A percentile compares a stretch with the other conserved stretches of the same genome.
phyloP scores from a whole-genome alignment of 1,140 invertebrate genomes.

The Drosophila ananassae region DNA sequence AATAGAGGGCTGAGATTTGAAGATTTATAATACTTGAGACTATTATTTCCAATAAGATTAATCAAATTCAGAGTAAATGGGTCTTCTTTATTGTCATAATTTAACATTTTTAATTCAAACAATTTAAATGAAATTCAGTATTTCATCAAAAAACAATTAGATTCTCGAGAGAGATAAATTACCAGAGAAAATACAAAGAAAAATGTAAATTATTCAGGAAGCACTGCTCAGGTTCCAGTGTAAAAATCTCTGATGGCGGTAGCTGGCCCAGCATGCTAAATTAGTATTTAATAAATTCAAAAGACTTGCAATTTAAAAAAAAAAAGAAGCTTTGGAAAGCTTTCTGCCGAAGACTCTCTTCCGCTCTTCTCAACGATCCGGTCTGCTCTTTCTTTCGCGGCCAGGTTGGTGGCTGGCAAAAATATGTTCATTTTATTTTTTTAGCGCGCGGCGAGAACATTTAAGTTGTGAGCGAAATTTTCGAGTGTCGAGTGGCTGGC shows the following conservation, averaged over 20 bases:
- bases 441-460: slow-evolving; percentile 41
- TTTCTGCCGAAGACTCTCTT: slow-evolving; percentile 8
- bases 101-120: not conserved
- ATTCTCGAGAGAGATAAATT: not conserved
- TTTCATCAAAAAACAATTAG: not conserved
- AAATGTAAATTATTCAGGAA: slow-evolving; percentile 27
- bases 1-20: too few species aligned
- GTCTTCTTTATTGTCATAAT: too few species aligned
- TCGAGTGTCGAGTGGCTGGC: slow-evolving; percentile 2
- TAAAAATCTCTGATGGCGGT: slow-evolving; percentile 45
- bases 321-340: too few species aligned
- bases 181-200: not conserved
- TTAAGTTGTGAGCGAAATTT: slow-evolving; percentile 25
- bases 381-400: slow-evolving; percentile 12
- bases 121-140: not conserved
- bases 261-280: slow-evolving; percentile 56
- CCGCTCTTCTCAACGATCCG: slow-evolving; percentile 9
- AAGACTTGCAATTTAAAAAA: slow-evolving; percentile 55
- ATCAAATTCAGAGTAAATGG: too few species aligned
- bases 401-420: not conserved
- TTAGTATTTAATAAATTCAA: slow-evolving; percentile 74
- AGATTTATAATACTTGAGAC: too few species aligned
- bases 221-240: slow-evolving; percentile 10
- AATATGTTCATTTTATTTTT: slow-evolving; percentile 35
- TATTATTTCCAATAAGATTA: too few species aligned